Percentiles rank a stretch among this genome's conserved stretches.
phyloP scores from a whole-genome alignment of 2,888 invertebrate genomes.

The Allygus modestus region DNA sequence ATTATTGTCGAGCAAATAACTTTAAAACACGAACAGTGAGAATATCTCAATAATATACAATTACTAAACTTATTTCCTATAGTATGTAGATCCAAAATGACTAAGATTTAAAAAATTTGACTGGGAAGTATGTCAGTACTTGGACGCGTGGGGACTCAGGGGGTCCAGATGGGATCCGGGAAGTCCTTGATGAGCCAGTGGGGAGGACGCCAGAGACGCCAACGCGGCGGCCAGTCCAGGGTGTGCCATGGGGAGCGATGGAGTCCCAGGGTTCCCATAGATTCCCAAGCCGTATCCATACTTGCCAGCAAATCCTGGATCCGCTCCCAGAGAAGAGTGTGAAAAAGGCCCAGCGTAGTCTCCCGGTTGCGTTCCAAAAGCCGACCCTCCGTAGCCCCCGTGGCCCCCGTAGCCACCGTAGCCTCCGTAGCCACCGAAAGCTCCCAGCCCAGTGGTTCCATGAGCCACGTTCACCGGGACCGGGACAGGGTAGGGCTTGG shows the following conservation, averaged over 20 bases:
- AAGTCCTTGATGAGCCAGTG: neutral
- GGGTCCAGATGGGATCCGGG: constrained; percentile 20
- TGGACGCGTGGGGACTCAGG: neutral
- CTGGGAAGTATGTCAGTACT: constrained; percentile 1
- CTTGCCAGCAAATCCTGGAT: neutral
- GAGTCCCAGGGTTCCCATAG: constrained; percentile 38
- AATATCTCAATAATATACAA: too few relatives aligned
- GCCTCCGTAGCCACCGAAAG: neutral
- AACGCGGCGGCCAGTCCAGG: neutral
- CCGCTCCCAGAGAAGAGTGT: neutral
- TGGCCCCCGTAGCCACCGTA: neutral
- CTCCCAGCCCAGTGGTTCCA: neutral
- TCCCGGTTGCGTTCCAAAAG: neutral
- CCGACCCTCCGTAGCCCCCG: neutral
- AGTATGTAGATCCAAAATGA: too few relatives aligned
- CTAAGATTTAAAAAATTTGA: neutral
- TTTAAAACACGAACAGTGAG: too few relatives aligned
- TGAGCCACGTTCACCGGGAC: constrained; percentile 60
- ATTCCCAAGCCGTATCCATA: constrained; percentile 57
- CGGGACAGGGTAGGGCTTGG: constrained; percentile 64
- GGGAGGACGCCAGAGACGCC: constrained; percentile 15
- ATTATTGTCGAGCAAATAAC: too few relatives aligned
- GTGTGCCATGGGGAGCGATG: constrained; percentile 39
- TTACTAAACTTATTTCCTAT: too few relatives aligned
- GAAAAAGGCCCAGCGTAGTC: constrained; percentile 10